Conservation (phyloP, 2,797 vertebrate genomes). For the Varecia variegata region DNA sequence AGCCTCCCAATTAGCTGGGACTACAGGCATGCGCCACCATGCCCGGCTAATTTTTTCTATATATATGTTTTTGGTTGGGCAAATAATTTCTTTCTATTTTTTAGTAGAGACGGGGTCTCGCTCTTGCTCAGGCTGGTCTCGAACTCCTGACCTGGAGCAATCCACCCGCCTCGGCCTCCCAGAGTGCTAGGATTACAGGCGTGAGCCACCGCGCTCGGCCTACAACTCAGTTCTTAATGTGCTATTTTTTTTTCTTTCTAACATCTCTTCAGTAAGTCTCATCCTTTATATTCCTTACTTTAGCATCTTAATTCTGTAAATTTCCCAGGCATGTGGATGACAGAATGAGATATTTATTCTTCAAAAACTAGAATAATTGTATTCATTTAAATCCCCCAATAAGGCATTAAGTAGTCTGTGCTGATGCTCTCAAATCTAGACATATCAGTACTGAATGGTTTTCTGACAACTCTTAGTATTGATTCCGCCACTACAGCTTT, state of each 20-base stretch:
- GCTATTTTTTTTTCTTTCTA: background rate
- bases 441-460: background rate
- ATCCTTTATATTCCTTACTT: background rate
- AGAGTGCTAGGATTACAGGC: no score
- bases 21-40: no score
- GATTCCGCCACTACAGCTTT: slow-evolving; percentile 11
- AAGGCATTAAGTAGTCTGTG: background rate
- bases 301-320: background rate
- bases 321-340: background rate
- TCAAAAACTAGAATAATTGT: background rate
- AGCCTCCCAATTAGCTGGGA: no score
- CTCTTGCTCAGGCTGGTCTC: no score
- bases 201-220: no score
- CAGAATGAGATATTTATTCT: background rate
- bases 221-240: background rate
- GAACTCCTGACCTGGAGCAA: no score
- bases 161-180: no score
- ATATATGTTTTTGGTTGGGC: no score
- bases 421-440: slow-evolving; percentile 23
- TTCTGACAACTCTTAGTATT: slow-evolving; percentile 33
- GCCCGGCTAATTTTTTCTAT: no score
- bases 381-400: background rate
- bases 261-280: background rate
- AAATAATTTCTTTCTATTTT: no score
- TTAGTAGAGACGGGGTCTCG: no score